Conservation (phyloP, 2,113 vertebrate genomes). For the Nicator chloris region DNA sequence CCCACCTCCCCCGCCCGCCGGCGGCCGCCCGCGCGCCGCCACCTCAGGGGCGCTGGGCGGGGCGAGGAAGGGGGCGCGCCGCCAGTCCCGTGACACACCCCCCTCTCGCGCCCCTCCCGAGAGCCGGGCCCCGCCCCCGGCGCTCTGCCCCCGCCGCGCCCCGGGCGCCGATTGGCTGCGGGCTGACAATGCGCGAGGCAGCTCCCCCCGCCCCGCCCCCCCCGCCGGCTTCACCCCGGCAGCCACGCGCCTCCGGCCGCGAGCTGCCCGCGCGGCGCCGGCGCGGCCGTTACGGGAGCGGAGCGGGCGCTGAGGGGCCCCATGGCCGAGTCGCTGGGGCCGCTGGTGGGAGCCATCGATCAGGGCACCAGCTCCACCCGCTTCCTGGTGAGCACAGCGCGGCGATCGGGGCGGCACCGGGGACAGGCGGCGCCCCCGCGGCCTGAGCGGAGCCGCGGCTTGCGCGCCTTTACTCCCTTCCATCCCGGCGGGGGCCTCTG, state of each 20-base stretch:
- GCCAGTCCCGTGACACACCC: neutral
- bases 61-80: neutral
- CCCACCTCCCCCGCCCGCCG: neutral
- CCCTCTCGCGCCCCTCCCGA: neutral
- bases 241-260: neutral
- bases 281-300: neutral
- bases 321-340: conserved; percentile 86
- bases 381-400: conserved; percentile 85
- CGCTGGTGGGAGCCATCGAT: conserved; percentile 90
- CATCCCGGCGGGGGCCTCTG: neutral
- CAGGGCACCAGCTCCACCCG: conserved; percentile 95
- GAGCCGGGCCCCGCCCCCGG: neutral
- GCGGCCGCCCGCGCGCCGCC: neutral
- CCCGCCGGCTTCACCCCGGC: neutral
- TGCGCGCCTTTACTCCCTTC: neutral
- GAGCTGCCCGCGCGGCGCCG: neutral
- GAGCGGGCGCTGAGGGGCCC: neutral
- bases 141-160: too few species aligned
- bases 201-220: neutral
- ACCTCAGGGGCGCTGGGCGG: neutral
- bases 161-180: too few species aligned
- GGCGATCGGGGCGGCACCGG: neutral
- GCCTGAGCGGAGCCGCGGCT: neutral
- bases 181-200: too few species aligned
- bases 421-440: neutral